These are phyloP conservation scores for Platycheirus albimanus DNA, from an alignment of 2,888 invertebrate genomes.

Conservation along the genomic window DNA sequence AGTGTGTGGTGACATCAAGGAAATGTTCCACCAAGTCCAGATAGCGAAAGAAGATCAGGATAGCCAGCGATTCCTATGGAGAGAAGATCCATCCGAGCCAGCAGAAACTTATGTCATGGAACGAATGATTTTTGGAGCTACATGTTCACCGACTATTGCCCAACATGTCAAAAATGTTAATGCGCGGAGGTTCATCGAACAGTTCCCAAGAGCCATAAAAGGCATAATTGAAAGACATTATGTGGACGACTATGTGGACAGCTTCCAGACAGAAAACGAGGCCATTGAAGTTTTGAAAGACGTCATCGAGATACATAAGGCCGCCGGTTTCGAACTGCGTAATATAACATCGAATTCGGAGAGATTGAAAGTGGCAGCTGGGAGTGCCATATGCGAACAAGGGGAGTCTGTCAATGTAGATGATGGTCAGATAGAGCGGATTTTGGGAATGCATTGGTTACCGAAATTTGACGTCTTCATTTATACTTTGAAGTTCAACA, in stretches of 20 bases:
- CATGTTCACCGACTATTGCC: slow-evolving; percentile 40
- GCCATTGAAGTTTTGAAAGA: slow-evolving; percentile 33
- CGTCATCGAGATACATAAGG: slow-evolving; percentile 17
- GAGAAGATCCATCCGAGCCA: slow-evolving; percentile 25
- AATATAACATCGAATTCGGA: slow-evolving; percentile 72
- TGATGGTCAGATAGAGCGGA: background rate
- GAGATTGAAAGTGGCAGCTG: background rate
- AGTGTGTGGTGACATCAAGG: background rate
- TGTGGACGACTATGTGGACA: slow-evolving; percentile 75
- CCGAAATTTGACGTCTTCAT: background rate
- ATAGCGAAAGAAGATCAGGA: slow-evolving; percentile 76
- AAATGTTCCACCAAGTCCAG: slow-evolving; percentile 58
- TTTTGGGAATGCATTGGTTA: slow-evolving; percentile 9
- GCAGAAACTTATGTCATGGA: slow-evolving; percentile 30
- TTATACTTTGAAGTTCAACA: background rate
- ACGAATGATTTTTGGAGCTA: slow-evolving; percentile 32
- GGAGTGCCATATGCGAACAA: background rate
- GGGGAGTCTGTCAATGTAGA: background rate
- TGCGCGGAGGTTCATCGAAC: slow-evolving; percentile 62
- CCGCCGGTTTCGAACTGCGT: slow-evolving; percentile 45
- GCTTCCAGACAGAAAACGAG: slow-evolving; percentile 62
- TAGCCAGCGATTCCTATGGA: slow-evolving; percentile 77
- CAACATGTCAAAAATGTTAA: slow-evolving; percentile 76
- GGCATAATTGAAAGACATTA: slow-evolving; percentile 75
- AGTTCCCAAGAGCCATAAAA: slow-evolving; percentile 66